Evolutionary conservation across 2,113 vertebrate genomes (phyloP).

Genomic region (Myrmecophaga tridactyla): DNA sequence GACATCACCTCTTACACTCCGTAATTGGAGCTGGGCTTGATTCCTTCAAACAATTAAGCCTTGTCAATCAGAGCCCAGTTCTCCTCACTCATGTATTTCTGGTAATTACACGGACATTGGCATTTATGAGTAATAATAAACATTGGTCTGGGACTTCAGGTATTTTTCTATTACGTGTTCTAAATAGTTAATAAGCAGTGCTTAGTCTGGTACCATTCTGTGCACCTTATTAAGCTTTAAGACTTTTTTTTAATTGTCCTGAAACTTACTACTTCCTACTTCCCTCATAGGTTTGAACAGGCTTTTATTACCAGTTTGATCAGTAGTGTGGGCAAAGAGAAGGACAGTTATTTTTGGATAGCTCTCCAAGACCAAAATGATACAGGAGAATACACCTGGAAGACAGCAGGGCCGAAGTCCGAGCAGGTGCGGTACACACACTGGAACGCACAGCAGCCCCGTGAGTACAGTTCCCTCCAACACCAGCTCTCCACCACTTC

Average conservation of each 20-base stretch:
- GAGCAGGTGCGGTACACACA: constrained; percentile 86
- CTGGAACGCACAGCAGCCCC: constrained; percentile 93
- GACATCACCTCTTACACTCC: neutral
- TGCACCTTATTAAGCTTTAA: constrained; percentile 60
- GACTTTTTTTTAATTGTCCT: constrained; percentile 50
- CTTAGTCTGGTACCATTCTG: constrained; percentile 1
- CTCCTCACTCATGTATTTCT: neutral
- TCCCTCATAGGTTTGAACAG: constrained; percentile 90
- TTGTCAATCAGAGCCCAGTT: neutral
- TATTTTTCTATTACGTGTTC: constrained; percentile 39
- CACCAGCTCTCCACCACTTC: neutral
- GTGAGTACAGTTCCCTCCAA: constrained; percentile 79
- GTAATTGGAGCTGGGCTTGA: neutral
- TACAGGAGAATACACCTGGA: constrained; percentile 90
- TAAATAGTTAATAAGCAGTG: constrained; percentile 46
- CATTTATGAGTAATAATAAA: constrained; percentile 38
- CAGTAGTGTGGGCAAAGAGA: constrained; percentile 79
- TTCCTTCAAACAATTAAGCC: constrained; percentile 1
- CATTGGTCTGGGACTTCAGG: neutral
- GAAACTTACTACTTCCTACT: constrained; percentile 61
- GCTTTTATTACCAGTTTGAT: constrained; percentile 93
- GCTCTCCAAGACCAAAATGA: constrained; percentile 86
- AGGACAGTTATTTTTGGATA: constrained; percentile 90
- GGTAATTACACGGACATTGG: neutral
- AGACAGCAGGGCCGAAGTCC: constrained; percentile 72